phyloP scores from a whole-genome alignment of 2,888 invertebrate species.

The Lycocerus yunnanus region DNA sequence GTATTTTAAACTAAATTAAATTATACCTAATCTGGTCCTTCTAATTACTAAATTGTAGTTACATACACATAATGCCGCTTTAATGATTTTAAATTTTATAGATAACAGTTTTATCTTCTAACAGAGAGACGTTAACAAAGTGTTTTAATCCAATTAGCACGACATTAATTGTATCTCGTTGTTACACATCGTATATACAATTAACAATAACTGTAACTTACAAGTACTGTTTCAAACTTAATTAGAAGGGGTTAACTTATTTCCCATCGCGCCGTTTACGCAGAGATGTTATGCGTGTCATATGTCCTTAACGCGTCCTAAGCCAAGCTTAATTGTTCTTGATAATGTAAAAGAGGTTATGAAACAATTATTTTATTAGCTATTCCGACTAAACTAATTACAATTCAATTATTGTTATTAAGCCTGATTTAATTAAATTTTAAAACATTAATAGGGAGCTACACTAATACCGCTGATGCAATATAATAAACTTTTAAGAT shows the following conservation, averaged over 20 bases:
- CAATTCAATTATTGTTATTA: not conserved
- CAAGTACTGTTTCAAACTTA: slow-evolving; percentile 29
- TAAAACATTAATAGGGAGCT: not conserved
- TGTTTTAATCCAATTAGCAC: slow-evolving; percentile 32
- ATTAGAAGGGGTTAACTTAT: slow-evolving; percentile 26
- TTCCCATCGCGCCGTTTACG: slow-evolving; percentile 27
- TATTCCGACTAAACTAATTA: not conserved
- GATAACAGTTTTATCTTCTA: slow-evolving; percentile 1
- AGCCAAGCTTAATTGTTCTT: slow-evolving; percentile 12
- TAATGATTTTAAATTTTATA: not conserved
- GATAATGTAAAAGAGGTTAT: slow-evolving; percentile 12
- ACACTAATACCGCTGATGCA: not conserved
- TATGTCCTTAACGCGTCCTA: slow-evolving; percentile 8
- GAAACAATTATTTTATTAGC: slow-evolving; percentile 16
- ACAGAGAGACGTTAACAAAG: slow-evolving; percentile 19
- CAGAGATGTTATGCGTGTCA: slow-evolving; percentile 20
- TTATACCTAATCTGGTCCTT: not conserved
- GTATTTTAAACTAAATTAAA: not conserved
- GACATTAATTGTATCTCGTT: slow-evolving; percentile 35
- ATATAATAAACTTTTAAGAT: not conserved
- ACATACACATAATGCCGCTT: not conserved
- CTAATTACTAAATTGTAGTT: not conserved
- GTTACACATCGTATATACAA: slow-evolving; percentile 38
- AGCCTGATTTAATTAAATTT: not conserved
- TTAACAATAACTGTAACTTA: slow-evolving; percentile 42